Evolutionary conservation across 2,888 invertebrate genomes (phyloP).

Genomic region (Scaptomyza parva): DNA sequence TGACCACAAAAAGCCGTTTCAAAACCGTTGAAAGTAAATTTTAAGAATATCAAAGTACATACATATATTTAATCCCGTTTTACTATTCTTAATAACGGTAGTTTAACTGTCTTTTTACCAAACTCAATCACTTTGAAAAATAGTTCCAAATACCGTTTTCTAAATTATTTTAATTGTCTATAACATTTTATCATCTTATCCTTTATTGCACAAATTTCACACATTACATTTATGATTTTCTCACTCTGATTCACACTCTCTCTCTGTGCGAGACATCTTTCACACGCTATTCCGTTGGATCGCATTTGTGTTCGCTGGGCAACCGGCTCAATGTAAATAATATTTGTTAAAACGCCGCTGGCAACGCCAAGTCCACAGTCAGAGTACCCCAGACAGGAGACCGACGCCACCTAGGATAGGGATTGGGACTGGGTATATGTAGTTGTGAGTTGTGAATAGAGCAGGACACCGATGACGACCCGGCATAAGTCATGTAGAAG

Average conservation of each 20-base stretch:
- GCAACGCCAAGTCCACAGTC: conserved; percentile 50
- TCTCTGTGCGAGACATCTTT: conserved; percentile 24
- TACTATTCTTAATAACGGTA: not conserved
- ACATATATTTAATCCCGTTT: not conserved
- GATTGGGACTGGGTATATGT: conserved; percentile 7
- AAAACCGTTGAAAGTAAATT: not conserved
- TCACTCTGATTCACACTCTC: conserved; percentile 37
- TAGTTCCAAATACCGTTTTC: conserved; percentile 6
- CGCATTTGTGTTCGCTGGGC: conserved; percentile 73
- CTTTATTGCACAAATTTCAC: conserved; percentile 1
- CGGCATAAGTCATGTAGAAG: conserved; percentile 64
- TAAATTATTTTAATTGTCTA: conserved; percentile 8
- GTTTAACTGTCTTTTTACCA: not conserved
- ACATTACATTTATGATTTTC: conserved; percentile 19
- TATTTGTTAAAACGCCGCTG: conserved; percentile 58
- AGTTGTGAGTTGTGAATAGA: conserved; percentile 13
- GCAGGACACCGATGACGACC: conserved; percentile 53
- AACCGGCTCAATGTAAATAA: conserved; percentile 72
- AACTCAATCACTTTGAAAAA: not conserved
- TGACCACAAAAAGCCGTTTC: no score
- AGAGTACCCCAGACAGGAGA: conserved; percentile 39
- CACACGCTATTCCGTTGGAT: conserved; percentile 19
- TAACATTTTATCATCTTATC: not conserved
- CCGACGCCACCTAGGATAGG: conserved; percentile 20
- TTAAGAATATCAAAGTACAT: not conserved